Conservation (phyloP, 2,888 invertebrate species). For the Agrotis segetum region DNA sequence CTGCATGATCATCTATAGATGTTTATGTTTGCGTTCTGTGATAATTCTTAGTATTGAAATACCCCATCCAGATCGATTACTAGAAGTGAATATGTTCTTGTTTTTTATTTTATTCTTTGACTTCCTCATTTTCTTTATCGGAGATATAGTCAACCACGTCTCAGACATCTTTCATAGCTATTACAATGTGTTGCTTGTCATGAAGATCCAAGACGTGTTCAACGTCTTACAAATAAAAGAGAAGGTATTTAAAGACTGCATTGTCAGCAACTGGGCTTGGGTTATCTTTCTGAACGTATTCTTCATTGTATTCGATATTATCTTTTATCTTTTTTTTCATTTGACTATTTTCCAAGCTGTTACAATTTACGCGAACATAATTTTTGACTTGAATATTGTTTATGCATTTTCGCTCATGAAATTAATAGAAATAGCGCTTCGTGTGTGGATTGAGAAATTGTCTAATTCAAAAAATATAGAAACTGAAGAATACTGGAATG, state of each 20-base stretch:
- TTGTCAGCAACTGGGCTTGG: slow-evolving; percentile 9
- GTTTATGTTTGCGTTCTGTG: too few relatives aligned
- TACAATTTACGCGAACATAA: not conserved
- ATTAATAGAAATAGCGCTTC: slow-evolving; percentile 15
- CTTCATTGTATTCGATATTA: not conserved
- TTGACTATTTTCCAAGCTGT: too few relatives aligned
- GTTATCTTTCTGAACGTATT: slow-evolving; percentile 3
- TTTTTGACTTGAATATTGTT: slow-evolving; percentile 19
- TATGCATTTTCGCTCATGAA: slow-evolving; percentile 26
- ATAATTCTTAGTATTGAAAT: not conserved
- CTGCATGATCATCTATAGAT: too few relatives aligned
- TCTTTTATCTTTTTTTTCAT: too few relatives aligned
- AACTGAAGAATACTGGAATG: slow-evolving; percentile 7
- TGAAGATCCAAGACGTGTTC: slow-evolving; percentile 27
- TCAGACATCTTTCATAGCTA: not conserved
- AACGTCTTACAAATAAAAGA: not conserved
- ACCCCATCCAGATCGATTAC: not conserved
- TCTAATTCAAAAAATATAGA: not conserved
- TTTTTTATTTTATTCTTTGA: too few relatives aligned
- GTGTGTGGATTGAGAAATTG: slow-evolving; percentile 6
- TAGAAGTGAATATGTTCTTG: too few relatives aligned
- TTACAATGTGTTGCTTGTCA: slow-evolving; percentile 16
- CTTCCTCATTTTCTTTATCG: not conserved
- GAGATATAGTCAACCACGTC: not conserved
- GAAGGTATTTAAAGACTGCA: not conserved